These are phyloP conservation scores for Hydrolagus colliei DNA, from an alignment of 2,797 vertebrate species.

Conservation along the genomic window DNA sequence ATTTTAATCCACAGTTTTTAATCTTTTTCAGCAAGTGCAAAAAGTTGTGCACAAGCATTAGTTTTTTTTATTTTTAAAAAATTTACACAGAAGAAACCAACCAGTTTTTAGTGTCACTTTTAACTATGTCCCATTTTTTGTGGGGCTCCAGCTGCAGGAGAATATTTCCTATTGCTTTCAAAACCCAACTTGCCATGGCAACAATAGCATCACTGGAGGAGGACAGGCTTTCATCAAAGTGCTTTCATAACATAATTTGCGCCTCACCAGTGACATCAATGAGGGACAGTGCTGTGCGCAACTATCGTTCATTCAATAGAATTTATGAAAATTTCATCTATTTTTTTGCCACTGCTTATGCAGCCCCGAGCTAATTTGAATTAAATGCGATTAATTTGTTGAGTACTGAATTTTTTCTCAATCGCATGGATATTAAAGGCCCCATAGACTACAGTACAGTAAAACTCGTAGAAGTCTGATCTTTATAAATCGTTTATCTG, in stretches of 20 bases:
- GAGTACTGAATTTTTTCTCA: background rate
- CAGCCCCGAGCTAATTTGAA: background rate
- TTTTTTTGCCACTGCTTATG: background rate
- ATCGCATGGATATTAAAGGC: no score
- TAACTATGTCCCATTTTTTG: background rate
- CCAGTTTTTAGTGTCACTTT: background rate
- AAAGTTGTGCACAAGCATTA: no score
- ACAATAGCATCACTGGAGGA: constrained; percentile 47
- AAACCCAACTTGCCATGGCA: constrained; percentile 51
- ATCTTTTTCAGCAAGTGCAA: background rate
- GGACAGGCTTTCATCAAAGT: constrained; percentile 39
- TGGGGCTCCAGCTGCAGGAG: background rate
- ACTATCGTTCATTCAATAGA: background rate
- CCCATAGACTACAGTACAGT: no score
- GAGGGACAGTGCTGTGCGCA: constrained; percentile 36
- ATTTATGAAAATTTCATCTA: background rate
- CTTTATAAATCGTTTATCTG: no score
- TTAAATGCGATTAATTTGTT: background rate
- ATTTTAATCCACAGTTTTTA: background rate
- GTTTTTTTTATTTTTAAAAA: background rate
- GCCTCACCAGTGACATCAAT: constrained; percentile 55
- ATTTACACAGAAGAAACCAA: background rate
- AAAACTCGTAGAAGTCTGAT: no score
- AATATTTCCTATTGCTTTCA: background rate
- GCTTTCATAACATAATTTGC: constrained; percentile 43